Evolutionary conservation across 2,797 vertebrate species (phyloP).

Genomic region (Falco naumanni): DNA sequence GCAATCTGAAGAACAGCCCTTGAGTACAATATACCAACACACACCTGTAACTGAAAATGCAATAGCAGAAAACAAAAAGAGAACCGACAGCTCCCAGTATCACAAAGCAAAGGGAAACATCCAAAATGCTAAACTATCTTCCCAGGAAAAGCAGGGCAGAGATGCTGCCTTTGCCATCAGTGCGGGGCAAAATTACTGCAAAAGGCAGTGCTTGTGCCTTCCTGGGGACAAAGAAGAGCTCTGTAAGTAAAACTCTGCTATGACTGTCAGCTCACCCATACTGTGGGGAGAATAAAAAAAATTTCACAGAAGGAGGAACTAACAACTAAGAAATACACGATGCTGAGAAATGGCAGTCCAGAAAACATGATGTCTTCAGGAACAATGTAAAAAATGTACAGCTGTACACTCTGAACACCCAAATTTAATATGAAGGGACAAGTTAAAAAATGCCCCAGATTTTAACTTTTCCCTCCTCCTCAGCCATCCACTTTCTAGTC

Average conservation of each 20-base stretch:
- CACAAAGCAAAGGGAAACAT: background rate
- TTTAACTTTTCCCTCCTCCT: background rate
- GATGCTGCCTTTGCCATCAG: background rate
- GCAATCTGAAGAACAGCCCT: background rate
- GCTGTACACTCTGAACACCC: background rate
- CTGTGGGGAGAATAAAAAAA: background rate
- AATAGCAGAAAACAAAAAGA: background rate
- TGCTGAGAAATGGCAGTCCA: background rate
- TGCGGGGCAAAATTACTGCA: background rate
- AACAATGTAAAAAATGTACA: background rate
- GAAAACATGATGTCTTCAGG: background rate
- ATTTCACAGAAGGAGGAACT: background rate
- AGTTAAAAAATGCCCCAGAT: background rate
- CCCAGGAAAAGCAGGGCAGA: background rate
- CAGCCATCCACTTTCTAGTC: background rate
- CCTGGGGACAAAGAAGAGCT: background rate
- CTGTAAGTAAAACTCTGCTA: background rate
- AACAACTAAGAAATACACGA: background rate
- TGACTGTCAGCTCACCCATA: background rate
- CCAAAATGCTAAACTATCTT: background rate
- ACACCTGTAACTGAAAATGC: background rate
- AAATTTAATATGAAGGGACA: background rate
- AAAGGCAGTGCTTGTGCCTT: background rate
- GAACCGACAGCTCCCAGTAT: background rate
- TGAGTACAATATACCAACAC: background rate